Base-by-base conservation (phyloP, 2,113 vertebrate species). In the Percopsis transmontana region DNA sequence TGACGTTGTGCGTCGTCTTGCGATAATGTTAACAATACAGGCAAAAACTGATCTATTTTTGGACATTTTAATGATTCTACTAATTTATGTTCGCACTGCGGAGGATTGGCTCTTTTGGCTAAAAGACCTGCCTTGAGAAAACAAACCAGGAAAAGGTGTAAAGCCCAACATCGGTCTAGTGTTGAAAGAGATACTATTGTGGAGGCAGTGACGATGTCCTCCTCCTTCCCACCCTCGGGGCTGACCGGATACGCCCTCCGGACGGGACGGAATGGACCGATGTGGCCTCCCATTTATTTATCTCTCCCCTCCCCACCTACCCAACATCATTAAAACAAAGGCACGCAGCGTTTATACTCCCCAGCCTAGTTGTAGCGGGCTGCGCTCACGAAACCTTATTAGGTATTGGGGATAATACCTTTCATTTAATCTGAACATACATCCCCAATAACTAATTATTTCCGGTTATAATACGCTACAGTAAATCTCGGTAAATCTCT, bases 201-300 rank as follows among this genome's bases (percentile, higher is more conserved):
- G 41, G 74, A 82, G 81, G 79, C 68, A 85, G 80, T 69, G 75
- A 63, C 66, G 59, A 79, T 76, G 78, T 86, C 84, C 94, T 95
- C 93, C 94, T 94, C 92, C 93, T 90, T 94, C 93, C 94, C 94
- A 93, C 93, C 95, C 95, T 84, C 91, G 91, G 93, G 94, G 94
- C 92, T 91, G 94, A 88, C 90, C 94, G 89, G 92, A 89, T 93
- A 95, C 94, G 93, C 97, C 96, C 94, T 92, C 88, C 91, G 94
- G 94, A 94, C 95, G 94, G 92, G 93, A 93, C 92, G 92, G 93
- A 90, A 81, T 1, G 72, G 72, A 66, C 68, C 5, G 50, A 19
- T 13, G 51, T 77, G 55, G 59, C 76, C 78, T 85, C 79, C 72
- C 79, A 86, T 88, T 79, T 69, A 86, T 85, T 15, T 19, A 14